phyloP scores from a whole-genome alignment of 2,797 vertebrate species.

The Petrocephalus sullivani region DNA sequence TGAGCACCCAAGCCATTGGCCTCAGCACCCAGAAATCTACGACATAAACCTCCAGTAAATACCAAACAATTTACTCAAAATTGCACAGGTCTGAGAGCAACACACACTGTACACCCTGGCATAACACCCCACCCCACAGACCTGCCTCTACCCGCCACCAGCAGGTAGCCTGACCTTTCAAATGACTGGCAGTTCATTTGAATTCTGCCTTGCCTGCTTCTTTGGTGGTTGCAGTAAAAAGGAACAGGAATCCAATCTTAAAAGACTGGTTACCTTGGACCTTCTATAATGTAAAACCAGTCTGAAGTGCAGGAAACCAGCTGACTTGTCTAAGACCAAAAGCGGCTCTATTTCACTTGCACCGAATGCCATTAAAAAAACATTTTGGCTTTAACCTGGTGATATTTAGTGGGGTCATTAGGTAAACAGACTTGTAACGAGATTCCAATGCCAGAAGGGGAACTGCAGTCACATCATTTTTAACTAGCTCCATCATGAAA shows the following conservation, averaged over 20 bases:
- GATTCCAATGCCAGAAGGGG: not conserved
- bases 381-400: not conserved
- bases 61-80: not conserved
- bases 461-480: not conserved
- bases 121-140: not conserved
- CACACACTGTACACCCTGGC: not conserved
- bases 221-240: not conserved
- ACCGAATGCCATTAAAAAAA: not conserved
- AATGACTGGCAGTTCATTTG: not conserved
- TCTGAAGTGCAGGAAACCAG: not conserved
- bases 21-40: not conserved
- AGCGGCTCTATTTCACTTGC: not conserved
- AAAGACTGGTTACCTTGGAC: not conserved
- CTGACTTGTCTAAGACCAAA: not conserved
- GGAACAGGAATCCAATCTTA: not conserved
- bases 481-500: not conserved
- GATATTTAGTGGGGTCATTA: not conserved
- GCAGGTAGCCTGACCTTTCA: not conserved
- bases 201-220: not conserved
- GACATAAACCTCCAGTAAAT: not conserved
- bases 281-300: not conserved
- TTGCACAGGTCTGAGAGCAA: not conserved
- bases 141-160: not conserved
- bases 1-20: not conserved
- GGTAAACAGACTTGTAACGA: not conserved